phyloP scores from a whole-genome alignment of 2,888 invertebrate genomes.

The Lamellibrachia columna region DNA sequence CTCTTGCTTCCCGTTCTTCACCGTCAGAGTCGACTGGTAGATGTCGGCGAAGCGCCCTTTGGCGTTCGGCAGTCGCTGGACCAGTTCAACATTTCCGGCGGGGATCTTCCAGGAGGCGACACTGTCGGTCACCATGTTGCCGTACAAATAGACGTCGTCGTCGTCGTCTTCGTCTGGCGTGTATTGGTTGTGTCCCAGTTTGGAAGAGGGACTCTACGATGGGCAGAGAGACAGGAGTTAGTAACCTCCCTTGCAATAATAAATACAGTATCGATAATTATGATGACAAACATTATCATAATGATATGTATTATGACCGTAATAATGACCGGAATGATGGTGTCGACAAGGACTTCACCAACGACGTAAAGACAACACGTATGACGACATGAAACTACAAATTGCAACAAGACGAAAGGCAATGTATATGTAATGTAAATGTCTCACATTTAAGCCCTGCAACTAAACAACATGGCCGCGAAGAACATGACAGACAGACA shows the following conservation, averaged over 20 bases:
- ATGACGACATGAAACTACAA: no score
- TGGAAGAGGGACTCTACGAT: neutral
- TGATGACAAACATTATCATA: no score
- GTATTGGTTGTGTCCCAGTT: neutral
- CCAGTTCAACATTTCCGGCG: neutral
- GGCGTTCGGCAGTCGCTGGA: neutral
- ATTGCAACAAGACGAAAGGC: no score
- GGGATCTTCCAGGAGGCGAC: neutral
- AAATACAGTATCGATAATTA: no score
- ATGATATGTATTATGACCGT: no score
- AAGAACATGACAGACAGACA: no score
- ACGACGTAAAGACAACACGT: no score
- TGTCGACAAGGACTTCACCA: no score
- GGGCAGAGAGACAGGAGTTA: neutral
- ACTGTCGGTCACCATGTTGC: neutral
- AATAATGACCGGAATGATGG: no score
- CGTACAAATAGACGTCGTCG: slow-evolving; percentile 11
- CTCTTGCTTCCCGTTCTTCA: neutral
- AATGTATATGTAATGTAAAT: no score
- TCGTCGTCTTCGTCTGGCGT: neutral
- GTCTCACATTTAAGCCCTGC: no score
- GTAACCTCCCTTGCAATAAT: neutral
- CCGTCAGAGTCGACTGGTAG: neutral
- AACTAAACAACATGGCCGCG: no score
- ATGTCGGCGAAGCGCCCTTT: neutral